A percentile compares a stretch with the other conserved stretches of the same genome.
These are phyloP conservation scores for Petrocephalus zakoni DNA, from an alignment of 2,113 vertebrate genomes.

Conservation along the genomic window DNA sequence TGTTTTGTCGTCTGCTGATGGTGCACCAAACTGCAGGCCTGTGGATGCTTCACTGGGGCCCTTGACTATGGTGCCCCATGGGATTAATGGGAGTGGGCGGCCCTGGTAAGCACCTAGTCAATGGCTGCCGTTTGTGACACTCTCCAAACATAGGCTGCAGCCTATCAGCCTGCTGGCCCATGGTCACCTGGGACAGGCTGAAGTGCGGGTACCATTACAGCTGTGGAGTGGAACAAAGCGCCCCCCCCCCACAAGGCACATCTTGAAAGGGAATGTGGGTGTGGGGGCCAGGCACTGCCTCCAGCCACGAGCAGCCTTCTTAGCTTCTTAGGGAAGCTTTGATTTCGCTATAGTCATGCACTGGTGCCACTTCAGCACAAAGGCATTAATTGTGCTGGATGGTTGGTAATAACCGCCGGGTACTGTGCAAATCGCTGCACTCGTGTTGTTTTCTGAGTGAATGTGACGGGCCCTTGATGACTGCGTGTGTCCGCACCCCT, in stretches of 20 bases:
- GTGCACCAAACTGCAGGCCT: neutral
- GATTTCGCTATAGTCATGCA: neutral
- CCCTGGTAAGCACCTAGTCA: neutral
- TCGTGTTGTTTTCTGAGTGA: neutral
- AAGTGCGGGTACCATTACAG: neutral
- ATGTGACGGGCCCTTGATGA: neutral
- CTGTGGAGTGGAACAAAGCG: neutral
- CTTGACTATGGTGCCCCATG: neutral
- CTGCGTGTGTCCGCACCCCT: neutral
- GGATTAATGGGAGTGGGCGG: neutral
- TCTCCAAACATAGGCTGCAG: neutral
- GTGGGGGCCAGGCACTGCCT: neutral
- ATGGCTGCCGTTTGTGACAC: neutral
- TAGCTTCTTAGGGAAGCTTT: neutral
- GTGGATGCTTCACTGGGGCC: neutral
- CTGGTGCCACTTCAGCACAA: neutral
- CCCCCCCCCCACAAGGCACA: neutral
- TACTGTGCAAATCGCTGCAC: neutral
- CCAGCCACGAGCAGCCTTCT: neutral
- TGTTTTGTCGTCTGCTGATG: neutral
- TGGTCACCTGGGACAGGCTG: neutral
- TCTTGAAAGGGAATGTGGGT: neutral
- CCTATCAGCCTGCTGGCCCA: neutral
- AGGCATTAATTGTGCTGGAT: conserved; percentile 3
- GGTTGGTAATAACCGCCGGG: neutral